Base-by-base conservation (phyloP, 2,797 vertebrate species). In the Smutsia temminckii region DNA sequence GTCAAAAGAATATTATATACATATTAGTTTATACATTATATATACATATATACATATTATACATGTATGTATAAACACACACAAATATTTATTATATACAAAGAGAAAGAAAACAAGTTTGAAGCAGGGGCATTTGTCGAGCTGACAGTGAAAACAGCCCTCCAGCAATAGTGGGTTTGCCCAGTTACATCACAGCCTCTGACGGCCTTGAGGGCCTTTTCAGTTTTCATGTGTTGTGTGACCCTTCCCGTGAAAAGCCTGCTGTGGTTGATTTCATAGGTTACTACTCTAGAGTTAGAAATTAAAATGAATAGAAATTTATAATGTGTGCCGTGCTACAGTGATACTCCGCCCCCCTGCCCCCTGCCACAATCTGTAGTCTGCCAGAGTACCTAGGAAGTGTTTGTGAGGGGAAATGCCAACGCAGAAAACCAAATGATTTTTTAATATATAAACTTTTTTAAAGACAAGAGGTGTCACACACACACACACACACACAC, bases 231-330 rank as follows among this genome's bases (percentile, higher is more conserved):
- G 89, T 23, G 59, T 29, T 75, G 79, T 20, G 0, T 91, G 68
- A 0, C 5, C n/a, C 25, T 69, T 72, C 1, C 29, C 51, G 61
- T 71, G 90, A 91, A 89, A 92, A 95, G 63, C 85, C 17, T 74
- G 61, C 32, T 5, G 20, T 92, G 85, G 89, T 79, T 96, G 86
- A 85, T 59, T 89, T 92, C 75, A 92, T 12, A 0, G 59, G 37
- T 72, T 27, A 3, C 14, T 51, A 51, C 55, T 46, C 42, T 11
- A 55, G 61, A 13, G 40, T 37, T 75, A 95, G 93, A 97, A 97
- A 95, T 96, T 49, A 89, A 94, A 95, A 84, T 87, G 77, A 83
- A 72, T 40, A 74, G 37, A 89, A 91, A 94, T 95, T 78, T 96
- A 85, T 86, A 89, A 29, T 90, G 84, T 90, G 3, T 20, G 29